Evolutionary conservation across 2,113 vertebrate species (phyloP), one percentile per base, ranked within the genome.

Genomic region (Microcebus griseorufus): DNA sequence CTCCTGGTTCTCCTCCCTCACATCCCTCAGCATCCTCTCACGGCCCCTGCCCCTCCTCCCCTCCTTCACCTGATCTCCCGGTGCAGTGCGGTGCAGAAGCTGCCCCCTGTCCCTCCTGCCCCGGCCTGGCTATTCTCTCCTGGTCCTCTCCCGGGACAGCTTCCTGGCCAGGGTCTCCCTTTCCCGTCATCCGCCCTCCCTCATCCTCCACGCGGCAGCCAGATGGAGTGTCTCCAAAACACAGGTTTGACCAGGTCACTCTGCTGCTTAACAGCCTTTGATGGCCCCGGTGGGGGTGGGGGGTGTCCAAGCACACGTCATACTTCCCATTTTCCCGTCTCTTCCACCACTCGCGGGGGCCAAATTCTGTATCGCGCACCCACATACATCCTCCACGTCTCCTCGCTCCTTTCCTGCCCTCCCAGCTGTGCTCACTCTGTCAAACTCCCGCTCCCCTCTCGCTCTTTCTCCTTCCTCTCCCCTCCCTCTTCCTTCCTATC

Each of bases 301-400:
- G 45, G 88, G 69, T 58, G 16, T 48, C 23, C 29, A 29, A 39
- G 45, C 53, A 20, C 48, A 62, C 5, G 11, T 58, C 76, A 51
- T 45, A 60, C 82, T 95, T 82, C 89, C 96, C 90, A 22, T 89
- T 86, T 97, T 90, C 90, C 95, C 92, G 79, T 93, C 79, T 96
- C 69, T 85, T 65, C 65, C 62, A 62, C 51, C 60, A 22, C 45
- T 85, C 53, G 1, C 12, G 9, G 82, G 62, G 60, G 27, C 76
- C 88, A 82, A 42, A 45, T 37, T 48, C 55, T 37, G 18, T 89
- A 95, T 93, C 86, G 37, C 5, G 3, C 16, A 48, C 48, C 72
- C 73, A 64, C 96, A 95, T 22, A 22, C 53, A 67, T 67, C 87
- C 94, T 90, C 76, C 22, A 1, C 17, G 6, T 72, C 53, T 53